Evolutionary conservation across 2,113 vertebrate species (phyloP).

Genomic region (Micronisus gabar): DNA sequence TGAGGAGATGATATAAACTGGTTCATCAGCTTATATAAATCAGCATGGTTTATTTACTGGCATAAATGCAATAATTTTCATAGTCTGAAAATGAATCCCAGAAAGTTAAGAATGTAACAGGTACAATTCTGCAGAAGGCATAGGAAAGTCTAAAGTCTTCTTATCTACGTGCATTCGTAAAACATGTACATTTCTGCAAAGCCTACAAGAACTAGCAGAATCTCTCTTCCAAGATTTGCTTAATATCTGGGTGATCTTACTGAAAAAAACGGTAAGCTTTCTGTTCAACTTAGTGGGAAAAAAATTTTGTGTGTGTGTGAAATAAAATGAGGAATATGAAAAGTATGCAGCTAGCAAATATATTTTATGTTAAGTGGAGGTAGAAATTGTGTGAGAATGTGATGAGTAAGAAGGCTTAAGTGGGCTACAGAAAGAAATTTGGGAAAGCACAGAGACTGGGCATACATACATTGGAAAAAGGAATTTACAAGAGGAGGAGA

Average conservation of each 20-base stretch:
- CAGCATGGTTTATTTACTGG: not conserved
- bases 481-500: not conserved
- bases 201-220: not conserved
- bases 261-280: not conserved
- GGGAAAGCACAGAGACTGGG: not conserved
- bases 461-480: not conserved
- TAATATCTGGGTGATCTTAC: not conserved
- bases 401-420: not conserved
- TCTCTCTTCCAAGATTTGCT: not conserved
- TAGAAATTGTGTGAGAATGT: not conserved
- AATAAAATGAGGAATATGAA: not conserved
- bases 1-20: not conserved
- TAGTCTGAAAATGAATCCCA: not conserved
- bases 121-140: not conserved
- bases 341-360: not conserved
- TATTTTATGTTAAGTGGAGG: not conserved
- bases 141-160: not conserved
- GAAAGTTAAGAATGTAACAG: not conserved
- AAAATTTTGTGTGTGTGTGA: not conserved
- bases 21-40: not conserved
- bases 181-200: not conserved
- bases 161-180: not conserved
- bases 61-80: not conserved
- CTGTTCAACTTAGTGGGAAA: not conserved
- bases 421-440: not conserved